Conservation (phyloP, 2,797 vertebrate genomes). For the Neosilurus mollespiculum region DNA sequence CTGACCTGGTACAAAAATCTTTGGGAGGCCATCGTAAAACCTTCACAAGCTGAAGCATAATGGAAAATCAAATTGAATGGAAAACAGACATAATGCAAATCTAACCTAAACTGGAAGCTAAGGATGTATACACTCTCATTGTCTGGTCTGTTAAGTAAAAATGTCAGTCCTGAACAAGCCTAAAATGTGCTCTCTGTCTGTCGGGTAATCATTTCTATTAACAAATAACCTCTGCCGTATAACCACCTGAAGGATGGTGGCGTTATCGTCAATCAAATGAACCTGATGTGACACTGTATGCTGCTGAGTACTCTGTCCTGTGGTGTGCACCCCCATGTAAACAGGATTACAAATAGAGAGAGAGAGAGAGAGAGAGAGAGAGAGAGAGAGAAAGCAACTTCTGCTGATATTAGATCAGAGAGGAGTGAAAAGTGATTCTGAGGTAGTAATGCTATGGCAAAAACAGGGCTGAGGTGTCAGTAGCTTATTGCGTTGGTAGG, state of each 20-base stretch:
- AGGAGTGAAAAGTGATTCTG: not conserved
- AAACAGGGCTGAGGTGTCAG: not conserved
- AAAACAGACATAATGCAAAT: not conserved
- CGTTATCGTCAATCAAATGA: constrained; percentile 2
- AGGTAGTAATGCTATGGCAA: not conserved
- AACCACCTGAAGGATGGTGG: constrained; percentile 13
- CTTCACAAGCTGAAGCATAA: not conserved
- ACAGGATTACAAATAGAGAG: not conserved
- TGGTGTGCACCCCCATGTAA: not conserved
- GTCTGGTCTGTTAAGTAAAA: constrained; percentile 7
- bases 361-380: not conserved
- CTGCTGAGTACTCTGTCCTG: constrained; percentile 10
- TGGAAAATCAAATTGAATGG: not conserved
- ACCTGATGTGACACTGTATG: not conserved
- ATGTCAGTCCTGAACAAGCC: not conserved
- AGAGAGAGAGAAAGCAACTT: not conserved
- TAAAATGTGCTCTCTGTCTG: not conserved
- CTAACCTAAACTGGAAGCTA: not conserved
- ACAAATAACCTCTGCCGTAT: not conserved
- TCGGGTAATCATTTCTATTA: not conserved
- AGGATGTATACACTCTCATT: not conserved
- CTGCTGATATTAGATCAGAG: constrained; percentile 3
- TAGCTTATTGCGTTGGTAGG: not conserved
- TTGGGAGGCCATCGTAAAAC: not conserved
- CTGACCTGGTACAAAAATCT: not conserved